Base-by-base conservation (phyloP, 2,888 invertebrate species). In the Drosophila flavopinicola region DNA sequence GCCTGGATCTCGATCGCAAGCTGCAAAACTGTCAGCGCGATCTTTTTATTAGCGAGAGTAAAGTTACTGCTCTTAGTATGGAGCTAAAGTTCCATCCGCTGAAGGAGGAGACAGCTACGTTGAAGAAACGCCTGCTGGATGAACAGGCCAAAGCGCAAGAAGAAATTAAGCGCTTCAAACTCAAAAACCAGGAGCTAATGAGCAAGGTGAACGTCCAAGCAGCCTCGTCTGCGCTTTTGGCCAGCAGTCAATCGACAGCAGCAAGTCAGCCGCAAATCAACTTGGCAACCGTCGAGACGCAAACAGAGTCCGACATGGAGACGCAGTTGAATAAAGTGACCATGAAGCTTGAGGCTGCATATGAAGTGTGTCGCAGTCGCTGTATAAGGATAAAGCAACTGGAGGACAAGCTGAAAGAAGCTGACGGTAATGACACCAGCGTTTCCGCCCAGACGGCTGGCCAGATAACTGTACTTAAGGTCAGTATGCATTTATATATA, bases 31-130 rank as follows among this genome's bases (percentile, higher is more conserved):
- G 87, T 15, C 85, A 88, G 64, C 80, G 75, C 2, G 71, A 74
- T 13, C 58, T 90, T 0, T 86, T 84, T 13, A 88, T 90, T 42
- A 79, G 77, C 20, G 88, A 88, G 9, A 87, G 89, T 33, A 89
- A 89, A 63, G 88, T 90, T 7, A 87, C 87, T 2, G 86, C 83
- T 0, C 61, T 90, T 0, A 82, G 73, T 1, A 78, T 90, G 61
- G 86, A 90, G 66, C 45, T 89, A 2, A 88, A 88, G 63, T 84
- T 84, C 54, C 88, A 91, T 75, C 90, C 91, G 0, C 56, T 90
- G 0, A 90, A 89, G 53, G 78, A 85, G 2, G 90, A 91, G 59
- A 88, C 87, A 51, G 86, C 83, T 0, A 63, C 52, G 10, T 64
- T 91, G 0, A 88, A 84, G 30, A 88, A 88, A 38, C 79, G 88